Evolutionary conservation across 1,140 invertebrate genomes (phyloP).

Genomic region (Drosophila navojoa): DNA sequence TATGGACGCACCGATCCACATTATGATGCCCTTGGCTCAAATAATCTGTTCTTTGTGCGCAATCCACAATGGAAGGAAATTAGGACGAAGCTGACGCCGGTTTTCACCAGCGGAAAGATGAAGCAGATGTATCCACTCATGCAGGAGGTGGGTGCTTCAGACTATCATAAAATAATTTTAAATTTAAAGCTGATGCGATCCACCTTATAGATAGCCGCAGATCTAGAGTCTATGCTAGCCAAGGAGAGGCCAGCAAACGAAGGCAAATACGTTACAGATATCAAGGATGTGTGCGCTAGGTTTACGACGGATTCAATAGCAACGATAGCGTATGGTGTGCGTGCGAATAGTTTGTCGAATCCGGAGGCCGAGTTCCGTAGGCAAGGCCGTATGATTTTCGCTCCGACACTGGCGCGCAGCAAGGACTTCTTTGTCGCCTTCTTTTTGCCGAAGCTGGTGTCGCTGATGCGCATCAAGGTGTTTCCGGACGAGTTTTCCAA

Average conservation of each 20-base stretch:
- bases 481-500: slow-evolving; percentile 51
- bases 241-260: slow-evolving; percentile 11
- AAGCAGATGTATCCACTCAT: slow-evolving; percentile 86
- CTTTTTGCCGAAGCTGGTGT: slow-evolving; percentile 80
- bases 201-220: slow-evolving; percentile 51
- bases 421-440: slow-evolving; percentile 84
- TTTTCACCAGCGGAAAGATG: slow-evolving; percentile 86
- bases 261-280: slow-evolving; percentile 42
- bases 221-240: slow-evolving; percentile 53
- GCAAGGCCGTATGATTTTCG: slow-evolving; percentile 61
- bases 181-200: not conserved
- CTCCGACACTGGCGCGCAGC: not conserved
- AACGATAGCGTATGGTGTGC: slow-evolving; percentile 86
- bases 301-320: slow-evolving; percentile 87
- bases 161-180: not conserved
- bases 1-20: slow-evolving; percentile 60
- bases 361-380: slow-evolving; percentile 84
- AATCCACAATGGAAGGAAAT: slow-evolving; percentile 85
- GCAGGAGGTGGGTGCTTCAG: slow-evolving; percentile 64
- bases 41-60: slow-evolving; percentile 76
- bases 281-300: slow-evolving; percentile 84
- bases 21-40: slow-evolving; percentile 60
- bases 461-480: slow-evolving; percentile 54
- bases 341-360: slow-evolving; percentile 85
- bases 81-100: slow-evolving; percentile 85